These are phyloP conservation scores for Drosophila macrospina DNA, from an alignment of 2,888 invertebrate genomes.

Conservation along the genomic window DNA sequence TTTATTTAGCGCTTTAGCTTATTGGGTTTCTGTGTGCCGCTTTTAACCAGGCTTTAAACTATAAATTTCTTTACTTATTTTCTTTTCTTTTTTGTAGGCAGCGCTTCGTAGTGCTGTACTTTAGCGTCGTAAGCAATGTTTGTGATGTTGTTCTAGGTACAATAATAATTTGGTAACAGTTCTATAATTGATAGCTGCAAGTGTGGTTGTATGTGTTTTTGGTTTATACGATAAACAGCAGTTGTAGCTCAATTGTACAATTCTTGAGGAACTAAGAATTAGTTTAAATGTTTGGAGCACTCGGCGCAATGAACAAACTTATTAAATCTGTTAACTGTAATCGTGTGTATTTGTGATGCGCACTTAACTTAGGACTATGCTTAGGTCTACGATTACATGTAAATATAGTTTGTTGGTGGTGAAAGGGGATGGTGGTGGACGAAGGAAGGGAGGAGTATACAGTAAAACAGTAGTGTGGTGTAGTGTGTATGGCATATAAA, in stretches of 20 bases:
- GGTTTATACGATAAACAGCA: conserved; percentile 14
- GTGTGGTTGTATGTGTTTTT: not conserved
- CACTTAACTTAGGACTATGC: conserved; percentile 66
- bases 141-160: conserved; percentile 57
- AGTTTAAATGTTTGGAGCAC: conserved; percentile 27
- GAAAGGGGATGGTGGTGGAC: too few species aligned
- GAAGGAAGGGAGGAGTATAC: conserved; percentile 8
- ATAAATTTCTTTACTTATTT: conserved; percentile 17
- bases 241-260: conserved; percentile 44
- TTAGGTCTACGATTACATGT: conserved; percentile 69
- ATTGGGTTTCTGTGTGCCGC: conserved; percentile 15
- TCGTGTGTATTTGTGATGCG: conserved; percentile 41
- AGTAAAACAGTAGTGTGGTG: conserved; percentile 39
- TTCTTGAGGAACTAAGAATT: conserved; percentile 48
- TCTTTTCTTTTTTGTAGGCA: conserved; percentile 20
- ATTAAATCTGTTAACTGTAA: conserved; percentile 40
- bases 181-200: conserved; percentile 47
- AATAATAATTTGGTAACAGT: conserved; percentile 61
- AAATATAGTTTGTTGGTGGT: conserved; percentile 36
- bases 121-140: conserved; percentile 52
- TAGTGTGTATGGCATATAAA: conserved; percentile 50
- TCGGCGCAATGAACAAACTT: conserved; percentile 39
- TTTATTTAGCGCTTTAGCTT: conserved; percentile 66
- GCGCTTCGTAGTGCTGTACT: conserved; percentile 41
- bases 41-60: conserved; percentile 44